These are phyloP conservation scores for Eumeta japonica DNA, from an alignment of 1,140 invertebrate genomes.

Conservation along the genomic window DNA sequence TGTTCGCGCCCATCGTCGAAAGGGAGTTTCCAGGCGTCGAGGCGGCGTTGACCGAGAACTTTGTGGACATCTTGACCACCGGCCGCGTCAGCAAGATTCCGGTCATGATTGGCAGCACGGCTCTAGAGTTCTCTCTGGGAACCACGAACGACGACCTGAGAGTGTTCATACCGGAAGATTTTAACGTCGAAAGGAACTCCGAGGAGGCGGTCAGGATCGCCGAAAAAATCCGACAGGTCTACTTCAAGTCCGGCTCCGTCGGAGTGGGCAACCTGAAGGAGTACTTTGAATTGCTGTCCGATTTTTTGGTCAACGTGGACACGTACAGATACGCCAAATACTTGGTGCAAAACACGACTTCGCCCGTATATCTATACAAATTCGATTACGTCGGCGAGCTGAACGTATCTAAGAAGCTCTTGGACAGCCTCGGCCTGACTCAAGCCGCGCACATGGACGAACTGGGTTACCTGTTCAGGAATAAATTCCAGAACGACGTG, in stretches of 20 bases:
- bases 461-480: conserved; percentile 46
- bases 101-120: conserved; percentile 36
- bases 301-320: conserved; percentile 31
- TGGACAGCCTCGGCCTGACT: conserved; percentile 16
- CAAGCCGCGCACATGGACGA: conserved; percentile 44
- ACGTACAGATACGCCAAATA: conserved; percentile 37
- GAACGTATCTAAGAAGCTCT: conserved; percentile 28
- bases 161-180: conserved; percentile 31
- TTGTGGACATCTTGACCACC: conserved; percentile 31
- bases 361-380: conserved; percentile 47
- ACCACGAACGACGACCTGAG: conserved; percentile 34
- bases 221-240: conserved; percentile 33
- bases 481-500: conserved; percentile 23
- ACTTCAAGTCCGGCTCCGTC: conserved; percentile 32
- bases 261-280: conserved; percentile 23
- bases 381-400: conserved; percentile 48
- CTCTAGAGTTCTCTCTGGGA: conserved; percentile 28
- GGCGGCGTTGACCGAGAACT: conserved; percentile 30
- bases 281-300: conserved; percentile 37
- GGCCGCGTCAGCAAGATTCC: conserved; percentile 38
- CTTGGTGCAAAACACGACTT: conserved; percentile 31
- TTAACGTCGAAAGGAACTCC: conserved; percentile 32
- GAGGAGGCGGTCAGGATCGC: conserved; percentile 29
- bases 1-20: conserved; percentile 38
- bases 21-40: conserved; percentile 42